Base-by-base conservation (phyloP, 2,797 vertebrate species). In the Sebastes itinus region DNA sequence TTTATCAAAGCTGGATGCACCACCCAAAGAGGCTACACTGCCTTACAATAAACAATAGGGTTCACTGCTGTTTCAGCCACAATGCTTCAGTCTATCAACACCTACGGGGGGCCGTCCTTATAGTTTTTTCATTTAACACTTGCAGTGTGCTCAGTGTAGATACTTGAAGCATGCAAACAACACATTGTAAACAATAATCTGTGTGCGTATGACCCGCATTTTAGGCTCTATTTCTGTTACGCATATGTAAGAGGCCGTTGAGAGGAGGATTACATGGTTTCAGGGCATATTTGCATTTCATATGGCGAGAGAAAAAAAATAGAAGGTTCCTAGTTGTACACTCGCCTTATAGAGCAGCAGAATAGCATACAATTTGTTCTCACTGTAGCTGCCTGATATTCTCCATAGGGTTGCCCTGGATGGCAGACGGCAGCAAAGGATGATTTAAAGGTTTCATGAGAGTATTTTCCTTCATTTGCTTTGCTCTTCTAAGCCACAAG, bases 381-480 rank as follows among this genome's bases (percentile, higher is more conserved):
- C 63, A 30, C 62, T 62, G 30, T 59, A 67, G 66, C 71, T 65
- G 74, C 38, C 23, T 82, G 70, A 38, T 87, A 71, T 74, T 87
- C 77, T 85, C 80, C 27, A 64, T 5, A 71, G 74, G 32, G 56
- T 46, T 75, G 56, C 69, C 59, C 76, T 61, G 67, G 63, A 76
- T 69, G 82, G 71, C 77, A 87, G 86, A 79, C 70, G 64, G 32
- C 71, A 72, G 49, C 72, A 79, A 79, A 75, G 30, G 12, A 75
- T 71, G 54, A 83, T 87, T 87, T 84, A 73, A 86, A 82, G 64
- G 71, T 78, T 85, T 81, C 61, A 70, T n/a, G 22, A 56, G 35
- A 38, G 9, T 61, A 32, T 87, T 75, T 71, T 72, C 23, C 60
- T 61, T 76, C 20, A 7, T 60, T 67, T 72, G 14, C 56, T 77